Percentiles rank a stretch among this genome's conserved stretches.
phyloP scores from a whole-genome alignment of 1,140 invertebrate genomes.

The Caenorhabditis inopinata region DNA sequence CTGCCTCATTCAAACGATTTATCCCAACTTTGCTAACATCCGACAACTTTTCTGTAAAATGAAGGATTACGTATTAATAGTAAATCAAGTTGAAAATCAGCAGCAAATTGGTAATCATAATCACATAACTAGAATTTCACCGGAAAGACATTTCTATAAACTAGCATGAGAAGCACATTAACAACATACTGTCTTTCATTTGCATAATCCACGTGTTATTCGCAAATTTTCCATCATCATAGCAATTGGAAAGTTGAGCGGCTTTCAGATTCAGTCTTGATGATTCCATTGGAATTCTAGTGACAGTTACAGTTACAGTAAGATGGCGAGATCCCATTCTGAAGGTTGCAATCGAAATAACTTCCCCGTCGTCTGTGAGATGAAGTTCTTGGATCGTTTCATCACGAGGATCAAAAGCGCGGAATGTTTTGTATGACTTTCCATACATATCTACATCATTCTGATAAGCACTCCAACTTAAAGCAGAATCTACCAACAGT shows the following conservation, averaged over 20 bases:
- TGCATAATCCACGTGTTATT: not conserved
- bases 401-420: not conserved
- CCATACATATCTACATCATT: not conserved
- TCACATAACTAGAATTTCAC: too few relatives aligned
- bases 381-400: not conserved
- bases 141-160: too few relatives aligned
- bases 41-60: not conserved
- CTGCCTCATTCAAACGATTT: not conserved
- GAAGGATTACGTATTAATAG: not conserved
- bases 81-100: too few relatives aligned
- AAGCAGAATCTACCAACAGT: not conserved
- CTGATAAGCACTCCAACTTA: not conserved
- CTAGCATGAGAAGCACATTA: too few relatives aligned
- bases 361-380: not conserved
- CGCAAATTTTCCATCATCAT: not conserved
- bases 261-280: not conserved
- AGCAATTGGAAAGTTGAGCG: not conserved
- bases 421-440: not conserved
- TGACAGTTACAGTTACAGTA: not conserved
- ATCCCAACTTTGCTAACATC: not conserved
- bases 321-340: not conserved
- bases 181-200: not conserved
- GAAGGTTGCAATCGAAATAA: not conserved
- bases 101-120: too few relatives aligned
- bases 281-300: not conserved